Conservation (phyloP, 2,888 invertebrate genomes). For the Amphipoea lucens region DNA sequence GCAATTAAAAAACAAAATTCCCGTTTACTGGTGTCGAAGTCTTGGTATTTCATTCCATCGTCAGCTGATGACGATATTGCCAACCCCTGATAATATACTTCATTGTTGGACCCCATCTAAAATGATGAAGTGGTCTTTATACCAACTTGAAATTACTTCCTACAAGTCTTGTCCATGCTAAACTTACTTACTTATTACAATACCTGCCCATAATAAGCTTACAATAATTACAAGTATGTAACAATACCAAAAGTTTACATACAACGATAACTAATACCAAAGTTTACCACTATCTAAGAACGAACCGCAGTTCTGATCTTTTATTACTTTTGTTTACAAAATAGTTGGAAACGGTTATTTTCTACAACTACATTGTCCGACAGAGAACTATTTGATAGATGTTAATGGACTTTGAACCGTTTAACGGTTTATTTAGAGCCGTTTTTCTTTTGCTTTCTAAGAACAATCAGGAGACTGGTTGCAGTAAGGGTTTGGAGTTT, state of each 20-base stretch:
- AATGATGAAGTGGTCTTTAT: not conserved
- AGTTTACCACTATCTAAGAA: constrained; percentile 46
- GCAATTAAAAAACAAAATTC: no score
- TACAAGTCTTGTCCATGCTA: not conserved
- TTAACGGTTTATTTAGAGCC: constrained; percentile 43
- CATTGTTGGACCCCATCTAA: not conserved
- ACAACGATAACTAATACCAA: constrained; percentile 34
- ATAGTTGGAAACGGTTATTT: constrained; percentile 48
- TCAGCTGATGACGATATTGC: not conserved
- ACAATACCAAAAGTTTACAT: constrained; percentile 22
- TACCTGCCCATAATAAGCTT: constrained; percentile 1
- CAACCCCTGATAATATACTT: not conserved
- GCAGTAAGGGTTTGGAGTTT: constrained; percentile 31
- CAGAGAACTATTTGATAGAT: constrained; percentile 40
- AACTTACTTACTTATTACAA: no score
- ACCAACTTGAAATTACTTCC: constrained; percentile 15
- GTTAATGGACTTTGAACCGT: constrained; percentile 47
- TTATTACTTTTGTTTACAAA: constrained; percentile 55
- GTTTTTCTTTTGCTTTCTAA: constrained; percentile 34
- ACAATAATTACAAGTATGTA: constrained; percentile 3
- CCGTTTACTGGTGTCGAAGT: not conserved
- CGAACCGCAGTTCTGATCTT: constrained; percentile 29
- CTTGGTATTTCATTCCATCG: not conserved
- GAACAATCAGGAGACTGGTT: constrained; percentile 19
- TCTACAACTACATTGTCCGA: constrained; percentile 46